Conservation (phyloP, 1,140 invertebrate genomes). For the Phenacoccus solenopsis region DNA sequence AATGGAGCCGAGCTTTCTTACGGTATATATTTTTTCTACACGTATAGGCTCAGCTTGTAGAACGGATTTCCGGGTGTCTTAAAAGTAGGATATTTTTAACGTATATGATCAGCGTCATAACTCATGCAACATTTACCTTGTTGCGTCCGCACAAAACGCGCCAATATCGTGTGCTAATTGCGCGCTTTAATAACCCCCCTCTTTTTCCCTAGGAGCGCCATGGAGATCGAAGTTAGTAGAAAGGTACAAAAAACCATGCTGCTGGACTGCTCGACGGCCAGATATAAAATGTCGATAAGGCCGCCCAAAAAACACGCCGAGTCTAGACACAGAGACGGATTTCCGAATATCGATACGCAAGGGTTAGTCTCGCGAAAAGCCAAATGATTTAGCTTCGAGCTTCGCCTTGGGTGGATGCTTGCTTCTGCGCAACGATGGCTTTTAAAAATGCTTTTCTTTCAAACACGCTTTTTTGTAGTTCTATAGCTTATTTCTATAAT, state of each 20-base stretch:
- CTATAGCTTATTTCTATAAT: too few species aligned
- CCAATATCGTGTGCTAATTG: not conserved
- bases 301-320: constrained; percentile 37
- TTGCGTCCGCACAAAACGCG: not conserved
- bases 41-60: too few species aligned
- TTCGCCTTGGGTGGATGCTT: not conserved
- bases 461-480: too few species aligned
- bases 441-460: too few species aligned
- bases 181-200: not conserved
- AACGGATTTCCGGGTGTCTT: not conserved
- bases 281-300: constrained; percentile 57
- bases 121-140: not conserved
- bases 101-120: not conserved
- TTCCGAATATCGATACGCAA: not conserved
- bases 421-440: too few species aligned
- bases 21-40: too few species aligned
- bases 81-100: not conserved
- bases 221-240: not conserved
- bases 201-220: not conserved
- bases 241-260: constrained; percentile 39
- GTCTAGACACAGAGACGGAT: not conserved
- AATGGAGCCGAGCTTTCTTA: too few species aligned
- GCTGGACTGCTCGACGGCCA: constrained; percentile 57
- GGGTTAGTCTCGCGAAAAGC: not conserved
- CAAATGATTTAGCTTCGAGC: too few species aligned